Evolutionary conservation across 2,888 invertebrate genomes (phyloP).

Genomic region (Lasioglossum calceatum): DNA sequence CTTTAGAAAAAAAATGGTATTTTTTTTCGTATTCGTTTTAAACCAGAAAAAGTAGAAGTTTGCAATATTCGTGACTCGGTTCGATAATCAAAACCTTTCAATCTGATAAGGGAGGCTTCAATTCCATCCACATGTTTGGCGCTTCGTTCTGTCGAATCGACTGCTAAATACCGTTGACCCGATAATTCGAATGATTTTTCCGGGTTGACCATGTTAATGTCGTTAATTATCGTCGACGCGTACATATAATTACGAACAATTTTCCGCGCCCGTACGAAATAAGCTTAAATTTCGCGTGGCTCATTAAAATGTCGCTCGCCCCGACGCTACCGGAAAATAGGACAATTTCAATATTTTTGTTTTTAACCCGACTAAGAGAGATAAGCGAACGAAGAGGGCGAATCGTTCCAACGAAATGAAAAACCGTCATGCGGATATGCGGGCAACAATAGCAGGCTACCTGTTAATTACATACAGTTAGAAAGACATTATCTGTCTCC

Average conservation of each 20-base stretch:
- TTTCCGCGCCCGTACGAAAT: neutral
- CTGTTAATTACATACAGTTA: constrained; percentile 68
- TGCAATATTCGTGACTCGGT: neutral
- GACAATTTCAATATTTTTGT: neutral
- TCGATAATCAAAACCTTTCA: too few species aligned
- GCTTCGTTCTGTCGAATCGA: neutral
- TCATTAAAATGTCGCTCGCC: neutral
- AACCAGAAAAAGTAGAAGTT: neutral
- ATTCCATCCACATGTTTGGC: neutral
- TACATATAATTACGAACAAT: constrained; percentile 6
- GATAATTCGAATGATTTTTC: constrained; percentile 10
- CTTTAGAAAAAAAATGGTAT: too few species aligned
- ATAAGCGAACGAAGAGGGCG: neutral
- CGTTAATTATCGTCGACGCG: neutral
- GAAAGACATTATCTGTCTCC: constrained; percentile 64
- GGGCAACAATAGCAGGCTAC: constrained; percentile 37
- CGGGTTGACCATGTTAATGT: neutral
- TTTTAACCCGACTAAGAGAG: neutral
- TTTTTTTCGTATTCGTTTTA: too few species aligned
- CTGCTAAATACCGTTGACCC: neutral
- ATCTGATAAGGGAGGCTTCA: neutral
- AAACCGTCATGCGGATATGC: constrained; percentile 6
- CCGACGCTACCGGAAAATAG: neutral
- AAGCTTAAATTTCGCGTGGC: neutral
- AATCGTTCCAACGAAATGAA: constrained; percentile 13